Evolutionary conservation across 53 echinoderm and acorn worm species (phyloP).

Genomic region (Actinopyga echinites): DNA sequence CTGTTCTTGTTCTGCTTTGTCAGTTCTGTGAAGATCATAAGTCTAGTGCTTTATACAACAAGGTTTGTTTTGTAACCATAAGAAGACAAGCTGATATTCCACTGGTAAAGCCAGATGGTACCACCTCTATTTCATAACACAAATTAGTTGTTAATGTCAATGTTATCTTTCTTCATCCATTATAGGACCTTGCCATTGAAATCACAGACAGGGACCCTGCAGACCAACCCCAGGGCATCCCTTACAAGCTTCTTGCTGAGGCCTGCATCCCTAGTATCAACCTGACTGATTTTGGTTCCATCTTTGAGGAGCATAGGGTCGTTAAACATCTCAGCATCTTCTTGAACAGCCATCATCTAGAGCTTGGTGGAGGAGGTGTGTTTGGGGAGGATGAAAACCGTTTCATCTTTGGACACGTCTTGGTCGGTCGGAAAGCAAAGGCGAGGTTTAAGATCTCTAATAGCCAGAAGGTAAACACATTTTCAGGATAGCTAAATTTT

Average conservation of each 20-base stretch:
- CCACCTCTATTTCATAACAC: too few species aligned
- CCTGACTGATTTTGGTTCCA: conserved; percentile 80
- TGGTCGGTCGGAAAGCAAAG: conserved; percentile 90
- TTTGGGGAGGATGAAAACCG: conserved; percentile 98
- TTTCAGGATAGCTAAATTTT: background rate
- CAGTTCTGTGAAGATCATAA: too few species aligned
- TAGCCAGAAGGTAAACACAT: conserved; percentile 75
- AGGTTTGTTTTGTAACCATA: too few species aligned
- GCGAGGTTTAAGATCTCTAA: conserved; percentile 97
- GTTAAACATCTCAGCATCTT: conserved; percentile 96
- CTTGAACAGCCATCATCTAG: conserved; percentile 94
- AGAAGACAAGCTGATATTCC: too few species aligned
- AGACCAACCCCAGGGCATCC: conserved; percentile 96
- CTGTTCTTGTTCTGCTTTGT: background rate
- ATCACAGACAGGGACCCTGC: conserved; percentile 94
- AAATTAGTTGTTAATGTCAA: too few species aligned
- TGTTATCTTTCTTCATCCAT: background rate
- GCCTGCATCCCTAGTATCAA: conserved; percentile 98
- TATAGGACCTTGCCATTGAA: conserved; percentile 92
- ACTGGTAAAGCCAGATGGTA: too few species aligned
- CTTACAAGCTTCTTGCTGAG: conserved; percentile 98
- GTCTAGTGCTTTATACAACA: too few species aligned
- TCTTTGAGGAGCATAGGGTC: conserved; percentile 98
- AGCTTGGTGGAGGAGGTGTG: conserved; percentile 93
- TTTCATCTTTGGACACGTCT: conserved; percentile 96